phyloP scores from a whole-genome alignment of 1,140 invertebrate species.

The Plutomurus gul region DNA sequence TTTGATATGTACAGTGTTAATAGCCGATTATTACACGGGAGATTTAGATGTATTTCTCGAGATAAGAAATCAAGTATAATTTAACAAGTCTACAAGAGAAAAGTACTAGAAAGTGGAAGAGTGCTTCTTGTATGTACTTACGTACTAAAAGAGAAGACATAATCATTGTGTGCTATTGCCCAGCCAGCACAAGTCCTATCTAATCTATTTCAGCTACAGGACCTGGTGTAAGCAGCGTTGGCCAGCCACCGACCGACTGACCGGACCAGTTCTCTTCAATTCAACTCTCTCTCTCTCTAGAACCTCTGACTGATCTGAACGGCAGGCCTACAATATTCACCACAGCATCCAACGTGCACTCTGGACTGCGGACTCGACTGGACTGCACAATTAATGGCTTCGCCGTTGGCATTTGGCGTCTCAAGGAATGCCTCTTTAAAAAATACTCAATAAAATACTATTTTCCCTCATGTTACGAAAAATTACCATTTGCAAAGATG shows the following conservation, averaged over 20 bases:
- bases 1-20: slow-evolving; percentile 47
- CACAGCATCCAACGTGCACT: too few relatives aligned
- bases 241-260: slow-evolving; percentile 16
- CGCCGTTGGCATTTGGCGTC: slow-evolving; percentile 34
- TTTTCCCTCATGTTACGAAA: slow-evolving; percentile 22
- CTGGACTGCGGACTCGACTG: slow-evolving; percentile 18
- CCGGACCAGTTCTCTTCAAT: slow-evolving; percentile 26
- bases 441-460: slow-evolving; percentile 20
- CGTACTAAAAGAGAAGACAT: too few relatives aligned
- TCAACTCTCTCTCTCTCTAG: not conserved
- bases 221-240: not conserved
- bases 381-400: slow-evolving; percentile 34
- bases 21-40: slow-evolving; percentile 43
- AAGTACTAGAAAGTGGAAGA: too few relatives aligned
- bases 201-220: not conserved
- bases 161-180: too few relatives aligned
- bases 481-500: not conserved
- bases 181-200: not conserved
- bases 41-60: slow-evolving; percentile 24
- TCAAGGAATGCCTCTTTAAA: slow-evolving; percentile 32
- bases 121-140: too few relatives aligned
- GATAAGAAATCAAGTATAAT: slow-evolving; percentile 16
- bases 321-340: too few relatives aligned
- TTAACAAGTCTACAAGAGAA: not conserved
- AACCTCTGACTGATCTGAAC: slow-evolving; percentile 19